phyloP scores from a whole-genome alignment of 2,888 invertebrate genomes.

The Exephanes ischioxanthus region DNA sequence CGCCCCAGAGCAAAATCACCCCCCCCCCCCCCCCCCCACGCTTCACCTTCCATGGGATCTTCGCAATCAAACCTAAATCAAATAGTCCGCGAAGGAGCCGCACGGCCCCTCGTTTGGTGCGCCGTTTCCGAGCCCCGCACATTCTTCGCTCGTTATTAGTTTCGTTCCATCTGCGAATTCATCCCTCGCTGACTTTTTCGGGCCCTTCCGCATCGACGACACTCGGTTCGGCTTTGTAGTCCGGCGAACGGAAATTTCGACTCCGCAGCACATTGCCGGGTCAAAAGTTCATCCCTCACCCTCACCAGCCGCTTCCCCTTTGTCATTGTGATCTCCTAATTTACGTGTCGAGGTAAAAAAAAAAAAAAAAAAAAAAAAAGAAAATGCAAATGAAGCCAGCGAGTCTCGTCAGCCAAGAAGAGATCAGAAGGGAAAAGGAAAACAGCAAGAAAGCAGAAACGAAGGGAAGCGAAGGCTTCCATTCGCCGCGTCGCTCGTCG shows the following conservation, averaged over 20 bases:
- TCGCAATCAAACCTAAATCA: constrained; percentile 40
- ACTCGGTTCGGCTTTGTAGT: neutral
- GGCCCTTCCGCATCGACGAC: neutral
- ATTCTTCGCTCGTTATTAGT: constrained; percentile 18
- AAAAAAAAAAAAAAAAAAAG: neutral
- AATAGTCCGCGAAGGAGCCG: constrained; percentile 28
- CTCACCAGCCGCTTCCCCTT: neutral
- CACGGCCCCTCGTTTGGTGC: neutral
- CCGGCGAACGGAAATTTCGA: neutral
- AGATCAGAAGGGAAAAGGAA: neutral
- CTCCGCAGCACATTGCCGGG: neutral
- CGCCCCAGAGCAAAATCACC: neutral
- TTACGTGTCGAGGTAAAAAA: neutral
- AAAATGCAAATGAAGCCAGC: neutral
- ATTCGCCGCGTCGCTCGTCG: neutral
- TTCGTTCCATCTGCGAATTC: neutral
- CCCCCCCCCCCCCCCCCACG: too few species aligned
- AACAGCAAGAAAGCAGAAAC: neutral
- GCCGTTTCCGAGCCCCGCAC: neutral
- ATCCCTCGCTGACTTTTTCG: neutral
- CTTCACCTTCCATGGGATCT: neutral
- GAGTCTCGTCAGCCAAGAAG: neutral
- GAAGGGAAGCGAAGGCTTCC: neutral
- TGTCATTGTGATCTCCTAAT: constrained; percentile 7
- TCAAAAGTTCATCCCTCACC: neutral